Evolutionary conservation across 2,113 vertebrate genomes (phyloP).

Genomic region (Amazona vittata): DNA sequence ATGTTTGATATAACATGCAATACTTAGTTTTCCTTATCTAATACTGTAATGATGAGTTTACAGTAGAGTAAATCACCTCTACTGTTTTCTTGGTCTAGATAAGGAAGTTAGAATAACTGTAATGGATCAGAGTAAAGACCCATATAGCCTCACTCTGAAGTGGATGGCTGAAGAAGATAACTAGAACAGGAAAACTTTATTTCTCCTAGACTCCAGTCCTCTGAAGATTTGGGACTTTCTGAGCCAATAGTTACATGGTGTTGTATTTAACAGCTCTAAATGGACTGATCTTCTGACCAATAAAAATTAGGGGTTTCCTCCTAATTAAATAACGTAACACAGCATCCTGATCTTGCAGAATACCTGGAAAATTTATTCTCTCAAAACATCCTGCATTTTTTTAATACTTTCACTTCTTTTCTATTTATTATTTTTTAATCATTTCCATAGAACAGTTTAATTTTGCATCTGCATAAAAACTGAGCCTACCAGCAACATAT

Average conservation of each 20-base stretch:
- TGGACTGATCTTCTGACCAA: neutral
- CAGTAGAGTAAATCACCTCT: neutral
- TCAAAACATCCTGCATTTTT: rapidly evolving
- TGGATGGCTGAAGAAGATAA: neutral
- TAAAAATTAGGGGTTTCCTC: neutral
- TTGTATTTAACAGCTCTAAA: neutral
- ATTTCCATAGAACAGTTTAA: neutral
- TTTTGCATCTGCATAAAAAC: neutral
- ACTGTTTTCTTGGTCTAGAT: neutral
- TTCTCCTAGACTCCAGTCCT: neutral
- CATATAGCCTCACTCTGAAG: neutral
- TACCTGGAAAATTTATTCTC: neutral
- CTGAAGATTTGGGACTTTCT: neutral
- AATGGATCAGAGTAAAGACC: neutral
- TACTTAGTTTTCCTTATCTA: neutral
- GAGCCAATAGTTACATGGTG: neutral
- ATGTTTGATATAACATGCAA: neutral
- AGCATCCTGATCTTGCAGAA: neutral
- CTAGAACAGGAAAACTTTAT: neutral
- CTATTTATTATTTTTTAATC: rapidly evolving
- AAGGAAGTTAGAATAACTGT: neutral
- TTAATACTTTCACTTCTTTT: neutral
- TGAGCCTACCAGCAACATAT: neutral
- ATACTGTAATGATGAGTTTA: neutral
- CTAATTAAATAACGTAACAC: neutral